A percentile compares a stretch with the other conserved stretches of the same genome.
Conservation (phyloP, 1,140 invertebrate genomes). For the Aphidius gifuensis region DNA sequence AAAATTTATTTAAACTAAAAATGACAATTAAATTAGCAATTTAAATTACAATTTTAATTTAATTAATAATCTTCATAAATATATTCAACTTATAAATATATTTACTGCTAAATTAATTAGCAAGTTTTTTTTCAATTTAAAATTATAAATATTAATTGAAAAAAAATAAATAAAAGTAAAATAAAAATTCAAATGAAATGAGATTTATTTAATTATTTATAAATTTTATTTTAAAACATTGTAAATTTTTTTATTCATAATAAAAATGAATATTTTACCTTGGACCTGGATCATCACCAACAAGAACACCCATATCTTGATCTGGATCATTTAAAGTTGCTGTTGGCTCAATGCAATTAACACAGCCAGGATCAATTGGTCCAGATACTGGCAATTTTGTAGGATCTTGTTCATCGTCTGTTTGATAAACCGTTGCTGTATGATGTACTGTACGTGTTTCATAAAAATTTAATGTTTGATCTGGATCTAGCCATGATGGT, state of each 20-base stretch:
- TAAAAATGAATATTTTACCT: slow-evolving; percentile 30
- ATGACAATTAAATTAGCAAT: no score
- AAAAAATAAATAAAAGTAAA: not conserved
- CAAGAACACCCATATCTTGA: slow-evolving; percentile 46
- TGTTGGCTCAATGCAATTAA: slow-evolving; percentile 47
- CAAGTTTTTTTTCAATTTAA: no score
- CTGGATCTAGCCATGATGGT: slow-evolving; percentile 50
- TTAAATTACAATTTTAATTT: no score
- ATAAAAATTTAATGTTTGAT: slow-evolving; percentile 47
- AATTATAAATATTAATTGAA: no score
- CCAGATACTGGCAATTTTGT: slow-evolving; percentile 16
- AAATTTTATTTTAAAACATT: no score
- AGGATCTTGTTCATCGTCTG: slow-evolving; percentile 26
- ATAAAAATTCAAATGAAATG: no score
- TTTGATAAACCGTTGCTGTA: slow-evolving; percentile 46
- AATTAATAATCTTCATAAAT: no score
- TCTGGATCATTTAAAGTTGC: slow-evolving; percentile 41
- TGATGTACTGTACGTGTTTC: slow-evolving; percentile 47
- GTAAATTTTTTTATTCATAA: not conserved
- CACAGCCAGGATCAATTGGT: slow-evolving; percentile 35
- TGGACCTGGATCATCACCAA: slow-evolving; percentile 51
- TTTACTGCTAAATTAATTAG: no score
- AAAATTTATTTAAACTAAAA: not conserved
- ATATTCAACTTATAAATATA: no score
- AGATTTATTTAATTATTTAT: no score